Evolutionary conservation across 2,113 vertebrate species (phyloP).

Genomic region (Phylloscopus trochilus): DNA sequence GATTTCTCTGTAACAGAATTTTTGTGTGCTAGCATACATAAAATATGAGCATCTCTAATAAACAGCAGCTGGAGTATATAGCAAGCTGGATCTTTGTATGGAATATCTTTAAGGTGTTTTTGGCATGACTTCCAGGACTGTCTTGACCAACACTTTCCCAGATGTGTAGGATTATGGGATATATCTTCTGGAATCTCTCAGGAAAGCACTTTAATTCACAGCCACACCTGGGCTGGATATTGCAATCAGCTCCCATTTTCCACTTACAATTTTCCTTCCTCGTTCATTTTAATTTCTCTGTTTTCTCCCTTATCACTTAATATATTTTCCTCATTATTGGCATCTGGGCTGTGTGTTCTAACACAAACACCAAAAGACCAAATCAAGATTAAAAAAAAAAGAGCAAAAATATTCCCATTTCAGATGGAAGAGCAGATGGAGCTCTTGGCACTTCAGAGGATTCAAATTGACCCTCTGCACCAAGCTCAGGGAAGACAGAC

Average conservation of each 20-base stretch:
- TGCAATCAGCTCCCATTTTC: conserved; percentile 50
- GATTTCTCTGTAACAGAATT: not conserved
- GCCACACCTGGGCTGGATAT: conserved; percentile 51
- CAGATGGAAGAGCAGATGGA: conserved; percentile 83
- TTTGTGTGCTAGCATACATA: not conserved
- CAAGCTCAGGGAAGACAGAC: conserved; percentile 72
- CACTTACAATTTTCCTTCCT: conserved; percentile 38
- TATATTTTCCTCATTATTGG: conserved; percentile 63
- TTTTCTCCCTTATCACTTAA: conserved; percentile 61
- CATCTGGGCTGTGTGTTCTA: conserved; percentile 71
- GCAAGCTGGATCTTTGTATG: conserved; percentile 34
- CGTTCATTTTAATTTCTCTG: conserved; percentile 56
- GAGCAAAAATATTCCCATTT: conserved; percentile 79
- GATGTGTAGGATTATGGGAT: conserved; percentile 56
- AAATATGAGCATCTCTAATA: conserved; percentile 57
- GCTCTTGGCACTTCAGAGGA: conserved; percentile 75
- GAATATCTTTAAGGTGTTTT: conserved; percentile 66
- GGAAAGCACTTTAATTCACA: conserved; percentile 39
- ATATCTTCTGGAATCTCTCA: conserved; percentile 40
- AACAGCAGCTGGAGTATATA: conserved; percentile 54
- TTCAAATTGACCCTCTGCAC: conserved; percentile 80
- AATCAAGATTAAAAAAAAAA: conserved; percentile 74
- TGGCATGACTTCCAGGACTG: conserved; percentile 41
- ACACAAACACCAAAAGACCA: conserved; percentile 71
- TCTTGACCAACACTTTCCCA: conserved; percentile 62